A percentile compares a stretch with the other conserved stretches of the same genome.
phyloP scores from a whole-genome alignment of 2,797 vertebrate species.

The Huso huso region DNA sequence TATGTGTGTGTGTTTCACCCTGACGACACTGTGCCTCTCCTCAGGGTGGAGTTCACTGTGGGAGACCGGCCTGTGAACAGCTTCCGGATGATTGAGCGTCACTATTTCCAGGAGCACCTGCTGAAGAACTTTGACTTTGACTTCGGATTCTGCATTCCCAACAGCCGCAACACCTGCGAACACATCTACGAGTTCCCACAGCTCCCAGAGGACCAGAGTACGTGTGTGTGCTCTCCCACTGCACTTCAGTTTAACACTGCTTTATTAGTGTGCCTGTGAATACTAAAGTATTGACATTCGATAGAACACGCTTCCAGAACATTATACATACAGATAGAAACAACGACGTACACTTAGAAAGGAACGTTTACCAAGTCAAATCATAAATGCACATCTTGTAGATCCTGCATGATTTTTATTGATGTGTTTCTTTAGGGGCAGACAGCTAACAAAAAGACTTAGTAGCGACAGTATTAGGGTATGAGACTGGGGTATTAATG shows the following conservation, averaged over 20 bases:
- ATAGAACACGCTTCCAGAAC: neutral
- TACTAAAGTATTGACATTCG: neutral
- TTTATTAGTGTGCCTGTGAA: neutral
- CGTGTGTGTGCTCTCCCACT: slow-evolving; percentile 39
- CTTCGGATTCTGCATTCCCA: slow-evolving; percentile 97
- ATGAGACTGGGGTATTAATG: neutral
- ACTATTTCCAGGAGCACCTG: slow-evolving; percentile 90
- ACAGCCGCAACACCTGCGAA: slow-evolving; percentile 95
- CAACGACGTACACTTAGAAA: no score
- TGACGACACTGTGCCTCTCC: neutral
- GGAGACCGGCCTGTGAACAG: slow-evolving; percentile 86
- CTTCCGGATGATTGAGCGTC: slow-evolving; percentile 96
- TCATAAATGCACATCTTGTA: no score
- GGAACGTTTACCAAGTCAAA: no score
- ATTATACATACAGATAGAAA: neutral
- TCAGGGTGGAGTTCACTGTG: slow-evolving; percentile 94
- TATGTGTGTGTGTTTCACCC: no score
- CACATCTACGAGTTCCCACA: slow-evolving; percentile 98
- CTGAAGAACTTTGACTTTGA: slow-evolving; percentile 98
- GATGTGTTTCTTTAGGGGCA: no score
- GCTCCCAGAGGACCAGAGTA: slow-evolving; percentile 91
- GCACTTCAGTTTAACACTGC: no score
- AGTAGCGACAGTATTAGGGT: no score
- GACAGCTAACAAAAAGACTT: no score
- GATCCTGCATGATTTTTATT: no score